Conservation (phyloP, 2,797 vertebrate species). For the Heterohyrax brucei region DNA sequence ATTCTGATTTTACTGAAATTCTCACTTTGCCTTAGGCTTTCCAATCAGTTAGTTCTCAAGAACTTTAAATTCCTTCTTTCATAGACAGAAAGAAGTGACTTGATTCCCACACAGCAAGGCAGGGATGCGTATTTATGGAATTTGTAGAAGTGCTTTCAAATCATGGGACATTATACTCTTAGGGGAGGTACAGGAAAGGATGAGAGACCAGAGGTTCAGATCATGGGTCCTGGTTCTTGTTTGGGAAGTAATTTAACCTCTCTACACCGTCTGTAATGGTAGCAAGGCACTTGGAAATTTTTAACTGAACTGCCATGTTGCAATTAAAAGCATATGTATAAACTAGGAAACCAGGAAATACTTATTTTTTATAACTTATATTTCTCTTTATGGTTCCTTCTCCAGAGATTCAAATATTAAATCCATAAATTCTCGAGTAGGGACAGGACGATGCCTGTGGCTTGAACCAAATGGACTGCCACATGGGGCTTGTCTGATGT, state of each 20-base stretch:
- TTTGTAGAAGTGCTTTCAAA: constrained; percentile 45
- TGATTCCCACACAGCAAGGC: constrained; percentile 42
- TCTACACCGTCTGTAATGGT: not conserved
- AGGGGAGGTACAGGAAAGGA: not conserved
- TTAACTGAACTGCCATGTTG: not conserved
- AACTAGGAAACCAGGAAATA: constrained; percentile 58
- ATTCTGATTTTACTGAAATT: constrained; percentile 60
- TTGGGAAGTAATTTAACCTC: not conserved
- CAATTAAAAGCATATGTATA: constrained; percentile 76
- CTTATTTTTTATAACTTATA: constrained; percentile 58
- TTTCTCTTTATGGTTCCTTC: constrained; percentile 68
- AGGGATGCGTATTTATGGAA: constrained; percentile 7
- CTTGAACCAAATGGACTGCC: not conserved
- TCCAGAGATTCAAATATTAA: constrained; percentile 78
- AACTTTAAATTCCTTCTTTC: constrained; percentile 63
- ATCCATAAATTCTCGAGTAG: constrained; percentile 65
- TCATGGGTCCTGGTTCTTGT: not conserved
- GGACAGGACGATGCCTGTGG: not conserved
- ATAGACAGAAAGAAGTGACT: constrained; percentile 6
- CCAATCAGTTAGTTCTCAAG: constrained; percentile 36
- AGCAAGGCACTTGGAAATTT: not conserved
- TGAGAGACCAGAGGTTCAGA: not conserved
- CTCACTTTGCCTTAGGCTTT: constrained; percentile 60
- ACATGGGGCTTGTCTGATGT: not conserved
- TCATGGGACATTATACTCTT: not conserved